Evolutionary conservation across 2,113 vertebrate species (phyloP).

Genomic region (Pelecanoides urinatrix): DNA sequence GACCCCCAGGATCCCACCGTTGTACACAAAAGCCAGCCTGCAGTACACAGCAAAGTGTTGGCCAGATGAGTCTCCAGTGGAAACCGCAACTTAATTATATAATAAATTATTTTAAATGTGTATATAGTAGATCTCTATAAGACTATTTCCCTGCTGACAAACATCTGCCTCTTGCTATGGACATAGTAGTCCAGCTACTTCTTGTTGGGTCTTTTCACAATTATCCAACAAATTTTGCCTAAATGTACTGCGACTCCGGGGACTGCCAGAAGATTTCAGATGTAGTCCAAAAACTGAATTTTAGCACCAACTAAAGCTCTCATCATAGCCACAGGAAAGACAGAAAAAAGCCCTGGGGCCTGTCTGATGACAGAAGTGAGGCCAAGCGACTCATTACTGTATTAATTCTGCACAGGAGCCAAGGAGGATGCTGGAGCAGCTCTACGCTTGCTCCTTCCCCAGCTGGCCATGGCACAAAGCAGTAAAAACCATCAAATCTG

Average conservation of each 20-base stretch:
- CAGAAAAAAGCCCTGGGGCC: not conserved
- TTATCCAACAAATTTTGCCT: not conserved
- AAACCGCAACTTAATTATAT: not conserved
- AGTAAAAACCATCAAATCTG: not conserved
- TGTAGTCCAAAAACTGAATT: not conserved
- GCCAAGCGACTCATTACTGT: not conserved
- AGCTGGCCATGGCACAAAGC: not conserved
- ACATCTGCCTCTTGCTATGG: not conserved
- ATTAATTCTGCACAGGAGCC: not conserved
- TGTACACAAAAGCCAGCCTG: not conserved
- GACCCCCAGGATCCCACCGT: not conserved
- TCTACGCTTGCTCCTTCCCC: not conserved
- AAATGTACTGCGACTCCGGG: not conserved
- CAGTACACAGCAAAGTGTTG: not conserved
- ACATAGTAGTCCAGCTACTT: not conserved
- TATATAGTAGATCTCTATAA: not conserved
- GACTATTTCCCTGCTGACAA: not conserved
- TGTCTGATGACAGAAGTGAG: not conserved
- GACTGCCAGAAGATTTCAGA: not conserved
- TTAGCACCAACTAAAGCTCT: not conserved
- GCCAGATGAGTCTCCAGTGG: not conserved
- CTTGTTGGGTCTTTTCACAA: not conserved
- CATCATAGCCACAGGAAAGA: not conserved
- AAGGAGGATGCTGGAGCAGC: not conserved
- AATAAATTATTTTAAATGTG: not conserved